Percentiles rank a stretch among this genome's conserved stretches.
phyloP scores from a whole-genome alignment of 2,888 invertebrate species.

The Phyllotreta striolata region DNA sequence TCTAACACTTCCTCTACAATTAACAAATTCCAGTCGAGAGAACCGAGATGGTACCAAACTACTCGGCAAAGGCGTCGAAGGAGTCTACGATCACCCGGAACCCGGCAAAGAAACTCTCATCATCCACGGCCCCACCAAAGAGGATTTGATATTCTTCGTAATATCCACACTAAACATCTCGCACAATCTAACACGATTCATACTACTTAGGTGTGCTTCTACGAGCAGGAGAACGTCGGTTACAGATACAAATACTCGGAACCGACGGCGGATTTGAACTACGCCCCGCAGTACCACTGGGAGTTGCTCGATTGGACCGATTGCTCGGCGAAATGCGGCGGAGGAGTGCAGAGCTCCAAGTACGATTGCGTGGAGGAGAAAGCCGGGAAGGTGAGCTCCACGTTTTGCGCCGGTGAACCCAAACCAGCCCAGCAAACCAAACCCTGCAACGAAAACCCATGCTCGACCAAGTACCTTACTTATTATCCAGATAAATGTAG shows the following conservation, averaged over 20 bases:
- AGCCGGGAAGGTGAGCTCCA: slow-evolving; percentile 68
- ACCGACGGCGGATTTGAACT: slow-evolving; percentile 63
- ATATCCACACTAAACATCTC: no score
- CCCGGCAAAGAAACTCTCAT: slow-evolving; percentile 66
- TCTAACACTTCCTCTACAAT: not conserved
- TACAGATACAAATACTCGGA: slow-evolving; percentile 69
- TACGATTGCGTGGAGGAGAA: slow-evolving; percentile 69
- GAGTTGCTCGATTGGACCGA: slow-evolving; percentile 69
- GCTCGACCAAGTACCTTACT: slow-evolving; percentile 61
- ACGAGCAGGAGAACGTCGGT: slow-evolving; percentile 65
- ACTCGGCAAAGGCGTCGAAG: slow-evolving; percentile 61
- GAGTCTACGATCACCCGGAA: slow-evolving; percentile 63
- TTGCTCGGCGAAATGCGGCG: slow-evolving; percentile 70
- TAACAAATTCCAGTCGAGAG: slow-evolving; percentile 43
- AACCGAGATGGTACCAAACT: slow-evolving; percentile 60
- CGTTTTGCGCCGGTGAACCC: slow-evolving; percentile 61
- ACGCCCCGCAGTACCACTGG: slow-evolving; percentile 70
- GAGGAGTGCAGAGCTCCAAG: slow-evolving; percentile 65
- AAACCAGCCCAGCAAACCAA: slow-evolving; percentile 60
- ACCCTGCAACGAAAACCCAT: slow-evolving; percentile 63
- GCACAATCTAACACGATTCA: no score
- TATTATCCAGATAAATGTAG: not conserved
- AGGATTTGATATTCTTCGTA: slow-evolving; percentile 69
- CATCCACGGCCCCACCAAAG: slow-evolving; percentile 70
- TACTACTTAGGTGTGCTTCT: slow-evolving; percentile 55